A percentile compares a stretch with the other conserved stretches of the same genome.
Evolutionary conservation across 1,140 invertebrate species (phyloP).

Genomic region (Drosophila repleta): DNA sequence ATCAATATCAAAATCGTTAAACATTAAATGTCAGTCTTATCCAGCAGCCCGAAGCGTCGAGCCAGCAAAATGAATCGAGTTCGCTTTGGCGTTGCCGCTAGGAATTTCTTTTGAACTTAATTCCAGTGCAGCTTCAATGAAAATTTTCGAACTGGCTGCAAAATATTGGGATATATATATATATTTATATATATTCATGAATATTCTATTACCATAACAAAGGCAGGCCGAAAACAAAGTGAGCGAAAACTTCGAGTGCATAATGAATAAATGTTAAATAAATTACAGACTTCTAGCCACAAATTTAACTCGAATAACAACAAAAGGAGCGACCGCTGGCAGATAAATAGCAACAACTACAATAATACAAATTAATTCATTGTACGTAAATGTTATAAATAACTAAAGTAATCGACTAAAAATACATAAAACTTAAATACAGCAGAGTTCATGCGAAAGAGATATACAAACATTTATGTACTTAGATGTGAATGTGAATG

Average conservation of each 20-base stretch:
- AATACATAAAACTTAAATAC: constrained; percentile 45
- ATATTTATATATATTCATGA: constrained; percentile 57
- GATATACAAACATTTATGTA: not conserved
- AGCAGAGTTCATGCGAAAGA: constrained; percentile 16
- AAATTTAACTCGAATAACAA: constrained; percentile 27
- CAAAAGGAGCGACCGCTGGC: constrained; percentile 8
- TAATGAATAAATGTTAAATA: constrained; percentile 77
- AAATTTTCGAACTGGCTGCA: not conserved
- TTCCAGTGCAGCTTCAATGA: constrained; percentile 3
- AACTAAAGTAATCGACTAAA: constrained; percentile 64
- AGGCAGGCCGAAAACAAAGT: constrained; percentile 34
- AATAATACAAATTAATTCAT: constrained; percentile 70
- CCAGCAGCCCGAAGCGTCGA: constrained; percentile 1
- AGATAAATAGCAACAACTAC: constrained; percentile 39
- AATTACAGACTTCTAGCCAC: constrained; percentile 43
- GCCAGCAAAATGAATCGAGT: not conserved
- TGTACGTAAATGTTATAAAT: constrained; percentile 79
- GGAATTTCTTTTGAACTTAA: not conserved
- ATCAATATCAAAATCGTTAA: constrained; percentile 2
- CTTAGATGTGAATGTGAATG: constrained; percentile 2
- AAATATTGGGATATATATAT: constrained; percentile 64
- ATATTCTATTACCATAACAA: constrained; percentile 69
- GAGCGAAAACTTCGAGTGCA: constrained; percentile 58
- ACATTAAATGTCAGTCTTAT: constrained; percentile 22
- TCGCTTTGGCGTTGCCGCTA: not conserved